A percentile compares a stretch with the other conserved stretches of the same genome.
Conservation (phyloP, 2,797 vertebrate species). For the Enteromius paludinosus region DNA sequence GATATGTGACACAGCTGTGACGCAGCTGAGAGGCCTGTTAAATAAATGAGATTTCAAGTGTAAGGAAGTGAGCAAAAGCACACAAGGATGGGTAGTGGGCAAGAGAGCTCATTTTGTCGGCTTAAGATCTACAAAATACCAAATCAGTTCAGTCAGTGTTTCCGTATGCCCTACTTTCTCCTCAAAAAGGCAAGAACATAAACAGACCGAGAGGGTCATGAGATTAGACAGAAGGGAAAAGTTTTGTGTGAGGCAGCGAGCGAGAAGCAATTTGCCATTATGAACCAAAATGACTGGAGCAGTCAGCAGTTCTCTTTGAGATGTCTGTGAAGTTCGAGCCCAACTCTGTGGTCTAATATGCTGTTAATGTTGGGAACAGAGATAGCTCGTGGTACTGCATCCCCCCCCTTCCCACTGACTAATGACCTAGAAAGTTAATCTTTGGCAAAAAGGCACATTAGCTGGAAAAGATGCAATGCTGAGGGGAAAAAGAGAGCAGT, state of each 20-base stretch:
- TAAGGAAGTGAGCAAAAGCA: background rate
- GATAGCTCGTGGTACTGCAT: conserved; percentile 36
- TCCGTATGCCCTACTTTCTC: conserved; percentile 78
- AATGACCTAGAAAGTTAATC: conserved; percentile 81
- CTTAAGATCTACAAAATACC: conserved; percentile 74
- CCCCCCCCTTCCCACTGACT: conserved; percentile 63
- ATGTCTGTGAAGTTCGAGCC: conserved; percentile 46
- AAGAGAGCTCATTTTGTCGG: conserved; percentile 66
- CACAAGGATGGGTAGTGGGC: conserved; percentile 20
- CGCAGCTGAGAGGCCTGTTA: conserved; percentile 5
- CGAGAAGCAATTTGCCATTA: conserved; percentile 33
- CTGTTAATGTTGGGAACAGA: conserved; percentile 33
- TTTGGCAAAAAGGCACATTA: conserved; percentile 62
- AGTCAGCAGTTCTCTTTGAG: conserved; percentile 41
- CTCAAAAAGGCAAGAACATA: conserved; percentile 64
- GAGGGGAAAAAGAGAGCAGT: background rate
- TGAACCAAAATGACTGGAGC: conserved; percentile 52
- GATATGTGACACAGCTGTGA: background rate
- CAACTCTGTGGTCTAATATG: conserved; percentile 42
- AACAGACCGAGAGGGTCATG: conserved; percentile 70
- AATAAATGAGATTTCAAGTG: background rate
- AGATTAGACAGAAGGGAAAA: conserved; percentile 62
- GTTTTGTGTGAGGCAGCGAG: conserved; percentile 39
- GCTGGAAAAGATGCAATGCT: conserved; percentile 25
- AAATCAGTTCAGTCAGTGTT: conserved; percentile 77